Evolutionary conservation across 2,797 vertebrate genomes (phyloP).

Genomic region (Arnoldichthys spilopterus): DNA sequence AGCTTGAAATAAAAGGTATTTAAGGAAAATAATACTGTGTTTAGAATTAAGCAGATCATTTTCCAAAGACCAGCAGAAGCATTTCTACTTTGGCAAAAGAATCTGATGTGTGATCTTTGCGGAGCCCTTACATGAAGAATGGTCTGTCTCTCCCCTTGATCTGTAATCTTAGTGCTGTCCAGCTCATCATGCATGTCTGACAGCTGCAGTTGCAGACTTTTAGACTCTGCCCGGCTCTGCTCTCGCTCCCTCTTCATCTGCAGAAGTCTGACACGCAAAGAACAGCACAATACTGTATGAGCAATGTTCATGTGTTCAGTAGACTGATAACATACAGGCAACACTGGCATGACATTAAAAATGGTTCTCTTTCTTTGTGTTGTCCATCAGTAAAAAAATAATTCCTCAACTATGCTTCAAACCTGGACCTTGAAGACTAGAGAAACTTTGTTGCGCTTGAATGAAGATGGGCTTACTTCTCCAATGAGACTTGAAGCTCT

Average conservation of each 20-base stretch:
- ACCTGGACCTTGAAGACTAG: background rate
- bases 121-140: constrained; percentile 83
- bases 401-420: background rate
- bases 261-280: constrained; percentile 77
- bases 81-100: background rate
- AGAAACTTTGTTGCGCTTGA: background rate
- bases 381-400: background rate
- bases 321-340: background rate
- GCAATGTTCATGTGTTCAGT: background rate
- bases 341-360: background rate
- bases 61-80: background rate
- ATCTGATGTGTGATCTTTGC: background rate
- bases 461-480: constrained; percentile 82
- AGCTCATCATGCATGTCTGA: constrained; percentile 97
- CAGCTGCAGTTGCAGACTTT: constrained; percentile 94
- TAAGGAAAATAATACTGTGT: too few species aligned
- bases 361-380: background rate
- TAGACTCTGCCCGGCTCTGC: constrained; percentile 86
- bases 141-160: constrained; percentile 81
- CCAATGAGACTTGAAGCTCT: constrained; percentile 83
- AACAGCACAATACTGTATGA: background rate
- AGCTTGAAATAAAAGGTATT: background rate
- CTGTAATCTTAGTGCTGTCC: constrained; percentile 82
- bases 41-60: background rate
- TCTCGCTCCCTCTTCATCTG: constrained; percentile 90